These are phyloP conservation scores for Nebria ingens DNA, from an alignment of 1,140 invertebrate species.

Conservation along the genomic window DNA sequence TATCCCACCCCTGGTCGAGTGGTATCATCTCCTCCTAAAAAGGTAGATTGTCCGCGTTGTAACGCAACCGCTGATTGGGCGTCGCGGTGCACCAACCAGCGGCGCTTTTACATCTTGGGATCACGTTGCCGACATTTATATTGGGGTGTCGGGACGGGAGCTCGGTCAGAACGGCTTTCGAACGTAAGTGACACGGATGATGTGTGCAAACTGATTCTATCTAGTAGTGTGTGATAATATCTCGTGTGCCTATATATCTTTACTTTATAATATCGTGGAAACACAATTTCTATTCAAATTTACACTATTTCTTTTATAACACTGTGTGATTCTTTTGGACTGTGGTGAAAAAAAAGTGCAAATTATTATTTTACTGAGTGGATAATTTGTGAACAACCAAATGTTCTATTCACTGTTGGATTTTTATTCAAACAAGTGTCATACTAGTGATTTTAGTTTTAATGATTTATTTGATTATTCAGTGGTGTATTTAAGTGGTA, in stretches of 20 bases:
- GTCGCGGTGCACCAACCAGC: slow-evolving; percentile 35
- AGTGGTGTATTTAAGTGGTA: no score
- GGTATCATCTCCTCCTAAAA: slow-evolving; percentile 41
- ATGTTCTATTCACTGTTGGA: neutral
- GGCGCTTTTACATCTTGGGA: slow-evolving; percentile 44
- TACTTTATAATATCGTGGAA: no score
- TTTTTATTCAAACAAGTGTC: slow-evolving; percentile 9
- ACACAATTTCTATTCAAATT: no score
- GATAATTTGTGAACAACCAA: slow-evolving; percentile 5
- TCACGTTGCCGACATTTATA: slow-evolving; percentile 84
- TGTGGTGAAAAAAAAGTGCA: no score
- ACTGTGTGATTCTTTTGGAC: slow-evolving; percentile 4
- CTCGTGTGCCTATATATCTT: no score
- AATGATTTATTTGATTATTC: no score
- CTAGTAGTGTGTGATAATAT: neutral
- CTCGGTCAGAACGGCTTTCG: slow-evolving; percentile 85
- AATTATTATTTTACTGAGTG: no score
- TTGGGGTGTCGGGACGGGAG: slow-evolving; percentile 51
- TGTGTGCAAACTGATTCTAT: slow-evolving; percentile 27
- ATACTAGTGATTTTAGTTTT: no score
- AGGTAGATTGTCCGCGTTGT: slow-evolving; percentile 44
- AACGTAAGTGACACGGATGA: slow-evolving; percentile 63
- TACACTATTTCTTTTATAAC: neutral
- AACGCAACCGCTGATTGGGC: slow-evolving; percentile 39
- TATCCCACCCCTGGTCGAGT: slow-evolving; percentile 5